Evolutionary conservation across 1,140 invertebrate genomes (phyloP).

Genomic region (Matsumurasca onukii): DNA sequence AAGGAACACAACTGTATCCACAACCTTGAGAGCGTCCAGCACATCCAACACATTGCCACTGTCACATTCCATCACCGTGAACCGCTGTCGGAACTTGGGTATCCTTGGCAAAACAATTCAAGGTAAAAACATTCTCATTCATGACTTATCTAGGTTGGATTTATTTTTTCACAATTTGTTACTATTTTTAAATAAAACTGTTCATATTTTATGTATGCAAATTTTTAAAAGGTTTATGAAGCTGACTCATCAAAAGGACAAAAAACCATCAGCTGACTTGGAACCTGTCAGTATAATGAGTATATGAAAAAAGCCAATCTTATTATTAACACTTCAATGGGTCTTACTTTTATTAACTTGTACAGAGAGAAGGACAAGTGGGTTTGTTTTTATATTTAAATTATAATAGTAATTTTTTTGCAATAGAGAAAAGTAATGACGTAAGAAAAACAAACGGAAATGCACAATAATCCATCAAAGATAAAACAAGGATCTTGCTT

Average conservation of each 20-base stretch:
- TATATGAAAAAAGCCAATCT: neutral
- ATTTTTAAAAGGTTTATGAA: neutral
- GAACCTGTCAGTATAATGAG: neutral
- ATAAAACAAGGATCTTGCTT: too few relatives aligned
- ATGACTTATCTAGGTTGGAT: neutral
- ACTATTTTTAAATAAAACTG: neutral
- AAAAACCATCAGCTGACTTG: neutral
- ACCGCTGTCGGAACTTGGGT: slow-evolving; percentile 82
- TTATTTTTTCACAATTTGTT: neutral
- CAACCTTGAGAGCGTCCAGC: slow-evolving; percentile 82
- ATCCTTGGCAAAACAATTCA: slow-evolving; percentile 55
- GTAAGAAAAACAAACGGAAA: too few relatives aligned
- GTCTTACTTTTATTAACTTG: neutral
- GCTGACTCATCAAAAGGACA: neutral
- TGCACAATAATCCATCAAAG: too few relatives aligned
- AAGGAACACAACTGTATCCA: slow-evolving; percentile 77
- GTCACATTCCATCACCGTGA: slow-evolving; percentile 73
- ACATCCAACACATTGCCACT: slow-evolving; percentile 68
- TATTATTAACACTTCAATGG: neutral
- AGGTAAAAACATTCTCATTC: neutral
- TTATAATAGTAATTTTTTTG: too few relatives aligned
- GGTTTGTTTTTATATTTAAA: too few relatives aligned
- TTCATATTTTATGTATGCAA: neutral
- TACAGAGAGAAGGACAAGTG: too few relatives aligned
- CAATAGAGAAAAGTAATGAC: too few relatives aligned